These are phyloP conservation scores for Lordiphosa collinella DNA, from an alignment of 1,140 invertebrate species.

Conservation along the genomic window DNA sequence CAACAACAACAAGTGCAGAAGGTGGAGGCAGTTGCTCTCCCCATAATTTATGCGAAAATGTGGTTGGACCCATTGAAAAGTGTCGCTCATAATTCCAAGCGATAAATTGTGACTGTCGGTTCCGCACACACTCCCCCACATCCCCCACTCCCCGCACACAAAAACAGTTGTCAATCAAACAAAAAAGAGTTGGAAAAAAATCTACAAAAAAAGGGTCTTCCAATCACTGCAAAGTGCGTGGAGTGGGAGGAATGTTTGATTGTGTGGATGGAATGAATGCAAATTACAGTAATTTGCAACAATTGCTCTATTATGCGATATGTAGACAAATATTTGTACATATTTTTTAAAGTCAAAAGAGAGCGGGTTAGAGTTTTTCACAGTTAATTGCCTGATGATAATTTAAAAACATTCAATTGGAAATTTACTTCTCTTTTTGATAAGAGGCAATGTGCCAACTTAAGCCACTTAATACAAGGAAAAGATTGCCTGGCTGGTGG, in stretches of 20 bases:
- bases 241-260: constrained; percentile 1
- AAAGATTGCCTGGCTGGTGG: too few relatives aligned
- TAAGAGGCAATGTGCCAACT: too few relatives aligned
- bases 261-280: constrained; percentile 17
- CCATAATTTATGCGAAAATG: constrained; percentile 63
- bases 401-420: too few relatives aligned
- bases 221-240: not conserved
- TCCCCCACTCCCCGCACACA: constrained; percentile 17
- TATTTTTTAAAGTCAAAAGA: too few relatives aligned
- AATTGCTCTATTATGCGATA: constrained; percentile 16
- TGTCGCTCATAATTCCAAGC: constrained; percentile 27
- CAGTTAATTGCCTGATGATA: too few relatives aligned
- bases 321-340: constrained; percentile 22
- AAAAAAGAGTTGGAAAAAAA: constrained; percentile 12
- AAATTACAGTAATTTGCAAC: constrained; percentile 39
- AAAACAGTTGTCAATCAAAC: too few relatives aligned
- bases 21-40: not conserved
- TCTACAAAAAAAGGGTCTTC: constrained; percentile 1
- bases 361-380: too few relatives aligned
- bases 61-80: constrained; percentile 22
- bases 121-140: too few relatives aligned
- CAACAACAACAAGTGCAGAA: not conserved
- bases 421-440: too few relatives aligned
- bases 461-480: too few relatives aligned
- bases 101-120: constrained; percentile 19